A percentile compares a stretch with the other conserved stretches of the same genome.
phyloP scores from a whole-genome alignment of 2,888 invertebrate species.

The Andrena praecox region DNA sequence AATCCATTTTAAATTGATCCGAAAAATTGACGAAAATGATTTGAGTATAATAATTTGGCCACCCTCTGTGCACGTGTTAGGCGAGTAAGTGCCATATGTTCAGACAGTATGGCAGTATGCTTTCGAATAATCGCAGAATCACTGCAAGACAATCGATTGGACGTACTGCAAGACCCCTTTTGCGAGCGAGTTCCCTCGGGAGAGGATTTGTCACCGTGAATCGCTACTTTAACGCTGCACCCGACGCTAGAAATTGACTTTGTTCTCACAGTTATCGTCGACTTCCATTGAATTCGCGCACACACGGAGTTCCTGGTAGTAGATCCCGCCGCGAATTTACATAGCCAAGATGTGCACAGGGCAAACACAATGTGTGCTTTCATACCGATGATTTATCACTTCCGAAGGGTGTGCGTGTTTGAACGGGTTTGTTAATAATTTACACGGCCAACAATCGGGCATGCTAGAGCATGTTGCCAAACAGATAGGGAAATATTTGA shows the following conservation, averaged over 20 bases:
- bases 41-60: neutral
- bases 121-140: constrained; percentile 32
- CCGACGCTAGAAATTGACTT: constrained; percentile 18
- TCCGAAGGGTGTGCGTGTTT: constrained; percentile 49
- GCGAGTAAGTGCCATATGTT: constrained; percentile 22
- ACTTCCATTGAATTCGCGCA: constrained; percentile 45
- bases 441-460: constrained; percentile 46
- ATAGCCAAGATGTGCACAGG: constrained; percentile 47
- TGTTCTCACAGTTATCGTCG: constrained; percentile 37
- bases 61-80: neutral
- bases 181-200: constrained; percentile 64
- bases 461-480: constrained; percentile 39
- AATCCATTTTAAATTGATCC: too few species aligned
- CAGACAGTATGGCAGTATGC: neutral
- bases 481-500: constrained; percentile 35
- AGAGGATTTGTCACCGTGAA: constrained; percentile 48
- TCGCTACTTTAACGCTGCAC: neutral
- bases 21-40: too few species aligned
- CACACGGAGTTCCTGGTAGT: constrained; percentile 25
- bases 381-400: constrained; percentile 59
- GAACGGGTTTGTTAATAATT: constrained; percentile 52
- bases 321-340: constrained; percentile 51
- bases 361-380: constrained; percentile 53
- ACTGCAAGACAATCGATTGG: constrained; percentile 20
- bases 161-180: constrained; percentile 16